Evolutionary conservation across 30 jellyfish, hydroid and myxozoan species (phyloP).

Genomic region (Sanderia malayensis): DNA sequence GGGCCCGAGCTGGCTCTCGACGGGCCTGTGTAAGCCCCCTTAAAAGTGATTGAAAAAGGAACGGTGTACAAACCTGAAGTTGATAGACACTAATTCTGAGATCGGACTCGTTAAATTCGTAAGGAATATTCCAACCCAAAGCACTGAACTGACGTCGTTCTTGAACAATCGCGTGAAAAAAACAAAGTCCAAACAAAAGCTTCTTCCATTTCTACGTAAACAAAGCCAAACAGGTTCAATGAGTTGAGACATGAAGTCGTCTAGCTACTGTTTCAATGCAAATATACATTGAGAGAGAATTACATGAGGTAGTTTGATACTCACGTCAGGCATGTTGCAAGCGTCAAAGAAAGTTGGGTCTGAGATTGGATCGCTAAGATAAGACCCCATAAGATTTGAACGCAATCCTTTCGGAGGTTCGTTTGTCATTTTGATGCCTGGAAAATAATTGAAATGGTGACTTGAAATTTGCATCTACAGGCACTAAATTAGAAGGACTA

Average conservation of each 20-base stretch:
- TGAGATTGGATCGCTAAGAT: conserved; percentile 55
- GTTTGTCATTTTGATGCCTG: conserved; percentile 66
- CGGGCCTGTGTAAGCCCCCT: no score
- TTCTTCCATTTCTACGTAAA: conserved; percentile 59
- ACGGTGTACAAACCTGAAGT: conserved; percentile 59
- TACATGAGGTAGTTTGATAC: no score
- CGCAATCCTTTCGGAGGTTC: conserved; percentile 72
- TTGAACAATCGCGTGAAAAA: conserved; percentile 69
- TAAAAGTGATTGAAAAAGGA: no score
- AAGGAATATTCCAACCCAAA: conserved; percentile 69
- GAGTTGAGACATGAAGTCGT: no score
- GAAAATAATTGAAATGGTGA: neutral
- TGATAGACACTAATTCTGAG: conserved; percentile 58
- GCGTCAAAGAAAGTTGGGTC: conserved; percentile 46
- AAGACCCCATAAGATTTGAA: conserved; percentile 54
- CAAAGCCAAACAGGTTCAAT: no score
- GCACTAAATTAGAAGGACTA: no score
- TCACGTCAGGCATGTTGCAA: conserved; percentile 49
- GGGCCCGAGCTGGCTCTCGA: no score
- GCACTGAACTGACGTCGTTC: conserved; percentile 65
- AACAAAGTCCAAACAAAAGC: conserved; percentile 54
- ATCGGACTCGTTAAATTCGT: conserved; percentile 67
- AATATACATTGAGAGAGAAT: no score
- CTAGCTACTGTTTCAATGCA: no score
- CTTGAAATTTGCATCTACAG: no score